phyloP scores from a whole-genome alignment of 2,797 vertebrate species.

The Leucoraja ocellata region DNA sequence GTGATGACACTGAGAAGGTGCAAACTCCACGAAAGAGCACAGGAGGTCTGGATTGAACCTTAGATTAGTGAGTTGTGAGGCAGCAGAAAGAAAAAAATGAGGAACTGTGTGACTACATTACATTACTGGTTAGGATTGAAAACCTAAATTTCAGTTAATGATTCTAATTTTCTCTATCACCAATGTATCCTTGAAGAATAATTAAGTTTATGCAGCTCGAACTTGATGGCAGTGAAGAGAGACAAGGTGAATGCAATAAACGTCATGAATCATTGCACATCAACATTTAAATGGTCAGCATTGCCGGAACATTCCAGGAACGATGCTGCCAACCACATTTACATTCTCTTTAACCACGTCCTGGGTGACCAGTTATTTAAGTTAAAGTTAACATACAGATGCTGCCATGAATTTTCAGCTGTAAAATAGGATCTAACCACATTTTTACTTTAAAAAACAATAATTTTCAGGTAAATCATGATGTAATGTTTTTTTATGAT shows the following conservation, averaged over 20 bases:
- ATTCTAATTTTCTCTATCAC: background rate
- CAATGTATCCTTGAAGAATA: background rate
- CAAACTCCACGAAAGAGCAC: too few species aligned
- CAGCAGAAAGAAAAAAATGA: too few species aligned
- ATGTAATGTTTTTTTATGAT: background rate
- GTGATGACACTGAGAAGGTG: too few species aligned
- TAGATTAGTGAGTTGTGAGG: too few species aligned
- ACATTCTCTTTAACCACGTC: background rate
- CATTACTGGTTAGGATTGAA: background rate
- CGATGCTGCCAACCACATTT: background rate
- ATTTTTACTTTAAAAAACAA: background rate
- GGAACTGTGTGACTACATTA: background rate
- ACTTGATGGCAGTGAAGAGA: background rate
- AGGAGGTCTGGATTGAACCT: too few species aligned
- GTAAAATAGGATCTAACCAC: background rate
- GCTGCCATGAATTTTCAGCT: background rate
- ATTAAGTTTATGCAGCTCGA: background rate
- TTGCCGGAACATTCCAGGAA: background rate
- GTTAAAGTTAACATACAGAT: background rate
- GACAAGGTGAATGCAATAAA: background rate
- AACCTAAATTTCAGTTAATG: background rate
- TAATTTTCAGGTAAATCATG: background rate
- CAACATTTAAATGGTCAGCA: background rate
- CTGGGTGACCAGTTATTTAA: background rate
- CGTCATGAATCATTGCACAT: background rate